Evolutionary conservation across 2,888 invertebrate species (phyloP).

Genomic region (Herminia tarsipennalis): DNA sequence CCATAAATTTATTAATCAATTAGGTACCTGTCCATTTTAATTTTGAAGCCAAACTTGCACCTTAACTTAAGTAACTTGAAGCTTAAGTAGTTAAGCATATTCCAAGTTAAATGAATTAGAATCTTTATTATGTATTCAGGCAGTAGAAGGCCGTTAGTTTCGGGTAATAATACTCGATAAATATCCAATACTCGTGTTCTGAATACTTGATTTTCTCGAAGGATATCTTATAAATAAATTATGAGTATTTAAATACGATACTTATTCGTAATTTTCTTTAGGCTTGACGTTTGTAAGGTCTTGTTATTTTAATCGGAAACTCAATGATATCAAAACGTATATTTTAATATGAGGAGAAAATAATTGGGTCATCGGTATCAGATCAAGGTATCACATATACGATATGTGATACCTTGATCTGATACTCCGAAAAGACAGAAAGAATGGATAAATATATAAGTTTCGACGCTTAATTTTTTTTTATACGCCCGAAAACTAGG

Average conservation of each 20-base stretch:
- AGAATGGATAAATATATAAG: too few species aligned
- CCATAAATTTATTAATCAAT: neutral
- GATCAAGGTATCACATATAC: too few species aligned
- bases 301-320: too few species aligned
- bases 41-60: neutral
- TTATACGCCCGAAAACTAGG: too few species aligned
- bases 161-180: neutral
- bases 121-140: conserved; percentile 1
- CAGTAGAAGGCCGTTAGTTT: neutral
- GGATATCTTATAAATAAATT: neutral
- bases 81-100: conserved; percentile 4
- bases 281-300: too few species aligned
- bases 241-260: neutral
- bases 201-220: neutral
- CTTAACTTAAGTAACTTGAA: neutral
- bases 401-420: too few species aligned
- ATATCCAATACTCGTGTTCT: neutral
- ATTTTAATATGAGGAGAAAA: too few species aligned
- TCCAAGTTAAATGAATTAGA: neutral
- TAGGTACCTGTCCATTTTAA: neutral
- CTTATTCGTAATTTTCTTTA: neutral
- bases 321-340: too few species aligned
- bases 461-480: too few species aligned
- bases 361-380: too few species aligned
- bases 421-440: too few species aligned